Percentiles rank a stretch among this genome's conserved stretches.
Conservation (phyloP, 2,888 invertebrate genomes). For the Druceiella hillmani region DNA sequence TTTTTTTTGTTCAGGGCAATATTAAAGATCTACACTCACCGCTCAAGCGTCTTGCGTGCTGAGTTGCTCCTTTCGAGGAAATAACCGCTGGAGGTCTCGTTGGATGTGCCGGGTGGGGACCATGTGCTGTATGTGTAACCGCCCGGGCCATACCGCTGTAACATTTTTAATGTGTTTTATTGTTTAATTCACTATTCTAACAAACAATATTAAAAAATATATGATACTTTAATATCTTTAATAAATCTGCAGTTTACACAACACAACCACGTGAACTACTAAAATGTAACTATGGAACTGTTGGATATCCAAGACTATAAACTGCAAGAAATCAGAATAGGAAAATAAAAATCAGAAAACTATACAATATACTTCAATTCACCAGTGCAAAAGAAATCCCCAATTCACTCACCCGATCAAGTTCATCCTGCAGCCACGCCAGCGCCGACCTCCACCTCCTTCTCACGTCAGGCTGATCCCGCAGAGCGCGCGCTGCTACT, state of each 20-base stretch:
- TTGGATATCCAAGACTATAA: too few relatives aligned
- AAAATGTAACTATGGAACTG: too few relatives aligned
- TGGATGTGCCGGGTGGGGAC: constrained; percentile 92
- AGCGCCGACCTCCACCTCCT: constrained; percentile 86
- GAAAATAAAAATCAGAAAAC: too few relatives aligned
- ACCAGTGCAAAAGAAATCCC: too few relatives aligned
- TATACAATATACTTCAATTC: too few relatives aligned
- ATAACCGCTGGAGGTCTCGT: constrained; percentile 92
- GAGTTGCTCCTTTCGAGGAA: constrained; percentile 92
- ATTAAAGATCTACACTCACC: constrained; percentile 30
- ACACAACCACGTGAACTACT: too few relatives aligned
- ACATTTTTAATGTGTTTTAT: too few relatives aligned
- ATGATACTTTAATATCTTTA: neutral
- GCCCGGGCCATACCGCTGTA: constrained; percentile 52
- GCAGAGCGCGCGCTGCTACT: constrained; percentile 73
- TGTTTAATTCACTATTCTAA: too few relatives aligned
- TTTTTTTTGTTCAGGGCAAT: neutral
- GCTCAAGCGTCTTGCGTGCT: constrained; percentile 76
- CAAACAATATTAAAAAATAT: too few relatives aligned
- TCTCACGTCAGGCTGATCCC: constrained; percentile 70
- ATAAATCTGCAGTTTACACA: constrained; percentile 5
- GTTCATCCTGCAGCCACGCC: constrained; percentile 92
- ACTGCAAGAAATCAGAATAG: too few relatives aligned
- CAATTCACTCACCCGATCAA: constrained; percentile 71
- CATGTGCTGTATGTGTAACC: constrained; percentile 85